Evolutionary conservation across 1,140 invertebrate genomes (phyloP), one percentile per base, ranked within the genome.

Genomic region (Leptinotarsa texana): DNA sequence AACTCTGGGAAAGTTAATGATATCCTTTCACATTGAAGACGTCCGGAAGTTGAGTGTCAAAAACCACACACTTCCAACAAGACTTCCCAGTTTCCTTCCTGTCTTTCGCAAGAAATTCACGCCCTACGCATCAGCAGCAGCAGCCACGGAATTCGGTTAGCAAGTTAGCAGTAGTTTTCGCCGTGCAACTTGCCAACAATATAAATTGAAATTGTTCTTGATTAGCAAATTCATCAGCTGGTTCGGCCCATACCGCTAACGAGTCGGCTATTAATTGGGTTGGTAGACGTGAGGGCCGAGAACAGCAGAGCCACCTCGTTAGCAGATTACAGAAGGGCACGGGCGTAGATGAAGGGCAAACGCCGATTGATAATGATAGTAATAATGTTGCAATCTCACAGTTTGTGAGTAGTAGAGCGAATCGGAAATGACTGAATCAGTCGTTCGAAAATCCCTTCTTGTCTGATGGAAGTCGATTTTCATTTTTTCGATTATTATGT

Each of bases 151-250:
- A 70, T 48, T 70, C 69, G 51, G 67, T 57, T 70, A 70, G 47
- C 63, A 65, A 63, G 62, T 65, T 49, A 48, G 61, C 63, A 63
- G n/a, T 65, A 65, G 62, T 65, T 65, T 73, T 65, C 63, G 63
- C 62, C 21, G 51, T 63, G n/a, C 24, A n/a, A 65, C 62, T 47
- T 73, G 33, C 61, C 61, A 73, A 73, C 71, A 73, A 73, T 73
- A 73, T 73, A 73, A 73, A 73, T 73, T 73, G 71, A 73, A 73
- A 73, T 51, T 73, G 71, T 73, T 73, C 71, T 65, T 73, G 71
- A 73, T 73, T 73, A 73, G 62, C 71, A 73, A 73, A 73, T 73
- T 73, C 71, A 73, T 73, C 71, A 73, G 71, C 51, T 24, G 71
- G 71, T 73, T 73, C 71, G 62, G 48, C 71, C 71, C 47, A 61